Percentiles rank a stretch among this genome's conserved stretches.
These are phyloP conservation scores for Lithobates sylvaticus DNA, from an alignment of 2,797 vertebrate species.

Conservation along the genomic window DNA sequence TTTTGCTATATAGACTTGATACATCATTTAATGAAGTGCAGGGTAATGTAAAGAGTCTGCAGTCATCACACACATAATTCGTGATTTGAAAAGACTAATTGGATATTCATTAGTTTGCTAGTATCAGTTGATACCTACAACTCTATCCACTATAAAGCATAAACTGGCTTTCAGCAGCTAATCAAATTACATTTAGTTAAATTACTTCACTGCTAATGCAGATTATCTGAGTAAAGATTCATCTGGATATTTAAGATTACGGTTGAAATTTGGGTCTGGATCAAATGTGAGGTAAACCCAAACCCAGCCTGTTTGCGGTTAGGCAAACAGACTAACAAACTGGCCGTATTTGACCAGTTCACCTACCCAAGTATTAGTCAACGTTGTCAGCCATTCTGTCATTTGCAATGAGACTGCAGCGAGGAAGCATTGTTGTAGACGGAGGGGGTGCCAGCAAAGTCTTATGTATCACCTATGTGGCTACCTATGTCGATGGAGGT, in stretches of 20 bases:
- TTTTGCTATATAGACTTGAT: neutral
- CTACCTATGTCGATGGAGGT: too few species aligned
- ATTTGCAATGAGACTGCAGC: too few species aligned
- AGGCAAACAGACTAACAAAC: too few species aligned
- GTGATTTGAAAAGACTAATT: neutral
- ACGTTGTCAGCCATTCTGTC: too few species aligned
- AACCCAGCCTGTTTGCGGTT: too few species aligned
- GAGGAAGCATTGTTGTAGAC: too few species aligned
- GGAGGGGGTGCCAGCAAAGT: too few species aligned
- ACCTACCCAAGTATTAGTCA: too few species aligned
- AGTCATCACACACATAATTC: neutral
- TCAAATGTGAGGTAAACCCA: too few species aligned
- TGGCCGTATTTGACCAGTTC: too few species aligned
- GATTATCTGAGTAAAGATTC: neutral
- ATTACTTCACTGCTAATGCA: neutral
- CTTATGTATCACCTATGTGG: too few species aligned
- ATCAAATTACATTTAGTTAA: neutral
- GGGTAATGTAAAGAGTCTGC: neutral
- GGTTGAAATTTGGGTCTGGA: too few species aligned
- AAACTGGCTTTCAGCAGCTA: neutral
- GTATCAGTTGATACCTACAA: neutral
- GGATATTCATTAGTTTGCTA: neutral
- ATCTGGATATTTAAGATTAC: neutral
- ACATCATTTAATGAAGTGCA: slow-evolving; percentile 16
- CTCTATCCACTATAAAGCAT: neutral